A percentile compares a stretch with the other conserved stretches of the same genome.
Evolutionary conservation across 2,113 vertebrate genomes (phyloP).

Genomic region (Myocastor coypus): DNA sequence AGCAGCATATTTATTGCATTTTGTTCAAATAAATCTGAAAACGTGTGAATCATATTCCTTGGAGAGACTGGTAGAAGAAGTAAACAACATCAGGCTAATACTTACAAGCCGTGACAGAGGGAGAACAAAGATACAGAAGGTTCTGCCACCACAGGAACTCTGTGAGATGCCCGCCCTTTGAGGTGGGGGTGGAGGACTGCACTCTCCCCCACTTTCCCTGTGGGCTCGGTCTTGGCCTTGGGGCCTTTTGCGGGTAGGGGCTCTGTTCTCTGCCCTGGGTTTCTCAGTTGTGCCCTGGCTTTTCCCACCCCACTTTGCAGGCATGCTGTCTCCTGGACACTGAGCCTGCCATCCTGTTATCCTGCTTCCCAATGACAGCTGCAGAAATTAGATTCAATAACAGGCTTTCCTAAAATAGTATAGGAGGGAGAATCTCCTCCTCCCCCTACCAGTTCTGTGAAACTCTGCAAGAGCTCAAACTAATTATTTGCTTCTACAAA

Average conservation of each 20-base stretch:
- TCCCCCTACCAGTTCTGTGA: constrained; percentile 22
- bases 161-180: neutral
- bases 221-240: neutral
- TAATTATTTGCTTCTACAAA: constrained; percentile 65
- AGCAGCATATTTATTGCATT: constrained; percentile 97
- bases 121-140: constrained; percentile 82
- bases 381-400: constrained; percentile 87
- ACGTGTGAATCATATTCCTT: constrained; percentile 98
- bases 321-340: constrained; percentile 82
- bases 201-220: constrained; percentile 48
- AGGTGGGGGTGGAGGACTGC: neutral
- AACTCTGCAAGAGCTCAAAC: constrained; percentile 55
- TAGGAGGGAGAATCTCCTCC: constrained; percentile 51
- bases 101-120: constrained; percentile 59
- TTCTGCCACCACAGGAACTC: constrained; percentile 7
- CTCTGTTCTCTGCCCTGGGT: constrained; percentile 27
- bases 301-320: constrained; percentile 44
- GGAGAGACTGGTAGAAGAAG: constrained; percentile 88
- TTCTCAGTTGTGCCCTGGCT: constrained; percentile 62
- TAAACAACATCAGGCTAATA: constrained; percentile 85
- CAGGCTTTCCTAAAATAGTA: constrained; percentile 84
- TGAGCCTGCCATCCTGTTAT: constrained; percentile 79
- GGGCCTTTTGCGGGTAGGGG: neutral
- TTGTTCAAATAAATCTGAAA: constrained; percentile 99
- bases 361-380: constrained; percentile 83